A percentile compares a stretch with the other conserved stretches of the same genome.
Conservation (phyloP, 1,140 invertebrate genomes). For the Galleria mellonella region DNA sequence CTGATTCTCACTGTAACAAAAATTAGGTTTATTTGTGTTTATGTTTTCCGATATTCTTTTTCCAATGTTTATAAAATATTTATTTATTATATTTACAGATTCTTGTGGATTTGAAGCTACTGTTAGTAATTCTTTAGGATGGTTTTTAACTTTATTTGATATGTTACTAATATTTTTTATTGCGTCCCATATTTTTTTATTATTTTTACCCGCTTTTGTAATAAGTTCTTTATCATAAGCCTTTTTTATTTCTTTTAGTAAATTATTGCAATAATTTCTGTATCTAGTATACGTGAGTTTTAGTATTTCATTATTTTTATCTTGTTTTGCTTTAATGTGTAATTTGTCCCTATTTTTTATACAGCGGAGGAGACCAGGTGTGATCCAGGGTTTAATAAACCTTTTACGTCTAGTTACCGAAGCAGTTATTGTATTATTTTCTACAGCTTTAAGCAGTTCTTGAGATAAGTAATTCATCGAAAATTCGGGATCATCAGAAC, state of each 20-base stretch:
- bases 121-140: not conserved
- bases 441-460: not conserved
- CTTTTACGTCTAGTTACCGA: not conserved
- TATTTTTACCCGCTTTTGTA: slow-evolving; percentile 2
- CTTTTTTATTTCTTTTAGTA: slow-evolving; percentile 2
- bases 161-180: not conserved
- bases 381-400: slow-evolving; percentile 2
- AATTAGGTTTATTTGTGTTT: no score
- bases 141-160: not conserved
- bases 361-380: not conserved
- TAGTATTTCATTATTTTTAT: not conserved
- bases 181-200: slow-evolving; percentile 1
- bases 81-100: not conserved
- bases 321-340: not conserved
- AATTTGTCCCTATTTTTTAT: not conserved
- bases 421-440: not conserved
- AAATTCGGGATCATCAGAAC: not conserved
- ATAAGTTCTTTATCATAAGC: no score
- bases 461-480: not conserved
- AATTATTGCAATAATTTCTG: not conserved
- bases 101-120: not conserved
- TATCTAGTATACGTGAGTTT: not conserved
- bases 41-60: no score
- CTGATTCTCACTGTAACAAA: no score
- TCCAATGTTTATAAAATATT: slow-evolving; percentile 2